Conservation (phyloP, 2,113 vertebrate genomes). For the Leptodactylus fuscus region DNA sequence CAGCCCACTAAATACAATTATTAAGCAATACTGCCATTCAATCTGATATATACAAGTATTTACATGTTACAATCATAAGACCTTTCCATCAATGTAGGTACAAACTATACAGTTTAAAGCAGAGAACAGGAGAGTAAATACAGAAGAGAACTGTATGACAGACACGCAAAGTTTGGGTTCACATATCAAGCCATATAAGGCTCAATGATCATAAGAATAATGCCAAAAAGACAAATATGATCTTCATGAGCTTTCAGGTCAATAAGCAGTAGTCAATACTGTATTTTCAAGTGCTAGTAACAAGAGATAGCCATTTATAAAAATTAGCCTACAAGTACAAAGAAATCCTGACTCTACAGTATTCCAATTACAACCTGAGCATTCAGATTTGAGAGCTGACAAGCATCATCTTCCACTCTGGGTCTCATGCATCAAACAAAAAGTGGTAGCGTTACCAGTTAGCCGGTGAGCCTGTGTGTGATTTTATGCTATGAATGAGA, state of each 20-base stretch:
- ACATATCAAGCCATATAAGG: no score
- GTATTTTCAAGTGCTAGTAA: not conserved
- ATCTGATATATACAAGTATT: not conserved
- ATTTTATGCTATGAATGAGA: no score
- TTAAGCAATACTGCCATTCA: not conserved
- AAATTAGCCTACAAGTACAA: not conserved
- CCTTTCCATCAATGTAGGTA: not conserved
- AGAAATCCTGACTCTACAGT: no score
- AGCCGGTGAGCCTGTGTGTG: no score
- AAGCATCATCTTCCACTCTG: not conserved
- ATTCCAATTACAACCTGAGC: no score
- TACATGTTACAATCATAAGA: slow-evolving; percentile 7
- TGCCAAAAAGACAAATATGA: not conserved
- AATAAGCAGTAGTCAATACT: not conserved
- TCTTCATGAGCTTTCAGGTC: not conserved
- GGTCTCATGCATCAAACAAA: not conserved
- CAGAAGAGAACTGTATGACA: no score
- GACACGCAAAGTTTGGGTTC: no score
- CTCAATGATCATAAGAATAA: no score
- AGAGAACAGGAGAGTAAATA: no score
- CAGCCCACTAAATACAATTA: slow-evolving; percentile 2
- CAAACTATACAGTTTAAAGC: not conserved
- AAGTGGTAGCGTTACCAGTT: no score
- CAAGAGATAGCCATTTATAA: not conserved
- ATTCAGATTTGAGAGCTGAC: not conserved